These are phyloP conservation scores for Orientallactaga sibirica DNA, from an alignment of 2,797 vertebrate genomes.

Conservation along the genomic window DNA sequence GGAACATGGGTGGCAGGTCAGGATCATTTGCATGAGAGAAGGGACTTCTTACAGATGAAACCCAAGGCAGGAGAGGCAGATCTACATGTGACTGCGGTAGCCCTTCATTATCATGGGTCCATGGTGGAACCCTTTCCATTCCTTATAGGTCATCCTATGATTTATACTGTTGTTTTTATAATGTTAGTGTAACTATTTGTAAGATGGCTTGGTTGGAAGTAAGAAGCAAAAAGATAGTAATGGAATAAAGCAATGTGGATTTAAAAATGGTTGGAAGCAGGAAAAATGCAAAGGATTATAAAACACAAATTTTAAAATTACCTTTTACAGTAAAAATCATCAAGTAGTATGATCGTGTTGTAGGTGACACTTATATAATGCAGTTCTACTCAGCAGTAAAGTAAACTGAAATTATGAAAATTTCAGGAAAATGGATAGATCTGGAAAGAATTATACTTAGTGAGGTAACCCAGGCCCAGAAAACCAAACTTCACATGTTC, in stretches of 20 bases:
- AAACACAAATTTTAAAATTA: neutral
- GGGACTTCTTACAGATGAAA: no score
- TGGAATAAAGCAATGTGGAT: neutral
- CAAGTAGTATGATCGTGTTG: fast-evolving
- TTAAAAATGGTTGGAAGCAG: neutral
- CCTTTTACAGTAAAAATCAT: neutral
- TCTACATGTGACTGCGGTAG: neutral
- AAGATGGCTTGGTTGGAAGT: neutral
- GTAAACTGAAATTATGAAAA: no score
- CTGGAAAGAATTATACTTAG: no score
- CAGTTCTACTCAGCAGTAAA: no score
- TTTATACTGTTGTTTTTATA: neutral
- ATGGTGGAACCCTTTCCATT: neutral
- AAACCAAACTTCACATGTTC: no score
- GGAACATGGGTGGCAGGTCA: neutral
- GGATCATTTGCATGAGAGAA: neutral
- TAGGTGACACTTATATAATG: neutral
- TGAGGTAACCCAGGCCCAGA: no score
- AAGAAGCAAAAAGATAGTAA: neutral
- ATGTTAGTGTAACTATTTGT: neutral
- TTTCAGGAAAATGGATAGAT: no score
- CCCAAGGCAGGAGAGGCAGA: neutral
- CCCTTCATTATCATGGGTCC: neutral
- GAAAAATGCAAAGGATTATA: neutral
- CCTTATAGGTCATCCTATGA: neutral